A percentile compares a stretch with the other conserved stretches of the same genome.
Evolutionary conservation across 2,797 vertebrate genomes (phyloP).

Genomic region (Sitta carolinensis): DNA sequence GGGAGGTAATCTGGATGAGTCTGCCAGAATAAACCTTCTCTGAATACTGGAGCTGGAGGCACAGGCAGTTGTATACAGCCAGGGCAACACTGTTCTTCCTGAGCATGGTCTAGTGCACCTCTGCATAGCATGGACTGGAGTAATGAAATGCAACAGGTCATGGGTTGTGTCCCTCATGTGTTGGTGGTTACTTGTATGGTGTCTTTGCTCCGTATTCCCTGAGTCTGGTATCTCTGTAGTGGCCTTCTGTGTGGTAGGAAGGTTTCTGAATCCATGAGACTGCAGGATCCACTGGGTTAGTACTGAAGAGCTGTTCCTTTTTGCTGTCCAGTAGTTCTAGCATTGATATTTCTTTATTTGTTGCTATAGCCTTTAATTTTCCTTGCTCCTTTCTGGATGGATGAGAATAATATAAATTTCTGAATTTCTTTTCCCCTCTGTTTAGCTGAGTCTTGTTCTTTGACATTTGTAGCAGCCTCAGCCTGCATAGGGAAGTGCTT

Average conservation of each 20-base stretch:
- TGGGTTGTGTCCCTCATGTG: neutral
- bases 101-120: neutral
- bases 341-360: neutral
- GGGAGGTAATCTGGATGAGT: neutral
- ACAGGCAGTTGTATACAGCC: neutral
- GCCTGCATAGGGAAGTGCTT: neutral
- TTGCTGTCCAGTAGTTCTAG: neutral
- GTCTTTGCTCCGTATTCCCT: neutral
- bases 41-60: neutral
- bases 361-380: neutral
- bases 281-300: neutral
- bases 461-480: neutral
- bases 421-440: fast-evolving
- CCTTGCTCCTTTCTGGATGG: neutral
- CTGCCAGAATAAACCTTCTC: neutral
- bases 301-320: neutral
- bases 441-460: neutral
- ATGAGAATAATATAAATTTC: neutral
- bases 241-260: neutral
- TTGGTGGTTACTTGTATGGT: neutral
- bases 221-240: neutral
- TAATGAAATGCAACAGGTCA: neutral
- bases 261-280: neutral
- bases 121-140: neutral
- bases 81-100: neutral